A percentile compares a stretch with the other conserved stretches of the same genome.
Evolutionary conservation across 1,140 invertebrate genomes (phyloP).

Genomic region (Branchinecta lindahli): DNA sequence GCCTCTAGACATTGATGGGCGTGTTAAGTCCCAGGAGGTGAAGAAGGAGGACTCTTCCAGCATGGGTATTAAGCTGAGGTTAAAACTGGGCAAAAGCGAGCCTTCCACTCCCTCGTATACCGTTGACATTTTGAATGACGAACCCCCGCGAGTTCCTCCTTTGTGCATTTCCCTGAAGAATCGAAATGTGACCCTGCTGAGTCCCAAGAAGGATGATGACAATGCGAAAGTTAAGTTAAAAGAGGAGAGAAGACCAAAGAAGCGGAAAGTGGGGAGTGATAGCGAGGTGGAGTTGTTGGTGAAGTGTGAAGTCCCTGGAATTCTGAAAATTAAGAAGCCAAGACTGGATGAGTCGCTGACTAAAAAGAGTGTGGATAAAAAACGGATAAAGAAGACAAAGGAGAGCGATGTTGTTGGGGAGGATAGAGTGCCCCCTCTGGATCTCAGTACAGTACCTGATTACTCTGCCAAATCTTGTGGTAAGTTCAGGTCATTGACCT

Average conservation of each 20-base stretch:
- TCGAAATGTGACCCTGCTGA: constrained; percentile 67
- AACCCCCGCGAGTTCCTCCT: constrained; percentile 59
- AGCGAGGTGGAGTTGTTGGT: not conserved
- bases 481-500: not conserved
- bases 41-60: constrained; percentile 5
- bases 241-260: constrained; percentile 15
- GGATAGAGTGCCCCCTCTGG: not conserved
- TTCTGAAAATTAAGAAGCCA: constrained; percentile 11
- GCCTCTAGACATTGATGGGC: constrained; percentile 3
- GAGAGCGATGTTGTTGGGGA: not conserved
- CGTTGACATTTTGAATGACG: constrained; percentile 26
- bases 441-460: constrained; percentile 7
- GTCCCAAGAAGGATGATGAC: constrained; percentile 46
- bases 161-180: constrained; percentile 73
- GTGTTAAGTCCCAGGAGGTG: not conserved
- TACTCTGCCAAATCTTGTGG: constrained; percentile 6
- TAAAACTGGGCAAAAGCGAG: constrained; percentile 67
- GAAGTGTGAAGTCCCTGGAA: constrained; percentile 6
- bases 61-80: constrained; percentile 64
- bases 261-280: not conserved
- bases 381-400: not conserved
- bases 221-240: constrained; percentile 23
- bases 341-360: not conserved
- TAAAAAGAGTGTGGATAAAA: not conserved
- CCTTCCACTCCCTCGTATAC: constrained; percentile 40